These are phyloP conservation scores for Engraulis encrasicolus DNA, from an alignment of 2,113 vertebrate genomes.

Conservation along the genomic window DNA sequence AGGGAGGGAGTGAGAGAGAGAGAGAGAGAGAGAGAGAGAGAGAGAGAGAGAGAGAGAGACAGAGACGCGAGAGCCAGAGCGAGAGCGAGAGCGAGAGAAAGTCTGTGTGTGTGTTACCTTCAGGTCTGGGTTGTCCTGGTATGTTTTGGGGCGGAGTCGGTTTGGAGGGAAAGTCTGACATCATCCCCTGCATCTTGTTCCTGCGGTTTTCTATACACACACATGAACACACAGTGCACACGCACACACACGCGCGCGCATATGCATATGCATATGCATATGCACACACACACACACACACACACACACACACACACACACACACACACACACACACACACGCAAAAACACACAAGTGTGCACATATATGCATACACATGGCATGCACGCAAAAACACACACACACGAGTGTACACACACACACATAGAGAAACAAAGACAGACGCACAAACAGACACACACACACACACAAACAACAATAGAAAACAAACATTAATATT, in stretches of 20 bases:
- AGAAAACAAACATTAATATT: not conserved
- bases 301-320: constrained; percentile 35
- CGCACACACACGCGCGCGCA: constrained; percentile 64
- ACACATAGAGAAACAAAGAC: constrained; percentile 21
- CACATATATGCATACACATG: constrained; percentile 35
- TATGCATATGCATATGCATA: constrained; percentile 60
- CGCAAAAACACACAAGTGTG: not conserved
- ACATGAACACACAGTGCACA: too few relatives aligned
- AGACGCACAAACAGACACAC: constrained; percentile 16
- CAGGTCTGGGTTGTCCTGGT: constrained; percentile 79
- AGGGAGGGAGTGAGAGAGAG: not conserved
- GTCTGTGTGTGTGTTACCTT: too few relatives aligned
- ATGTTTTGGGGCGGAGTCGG: constrained; percentile 74
- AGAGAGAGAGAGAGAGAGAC: not conserved
- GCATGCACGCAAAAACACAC: constrained; percentile 44
- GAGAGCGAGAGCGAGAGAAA: constrained; percentile 45
- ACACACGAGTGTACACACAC: not conserved
- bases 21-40: not conserved
- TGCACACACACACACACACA: constrained; percentile 46
- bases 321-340: constrained; percentile 43
- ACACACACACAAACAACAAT: constrained; percentile 16
- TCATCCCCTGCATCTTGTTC: constrained; percentile 86
- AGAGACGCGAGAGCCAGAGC: not conserved
- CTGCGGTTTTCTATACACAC: constrained; percentile 81
- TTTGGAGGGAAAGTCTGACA: constrained; percentile 86